Percentiles rank a stretch among this genome's conserved stretches.
These are phyloP conservation scores for Caenorhabditis tropicalis DNA, from an alignment of 1,140 invertebrate species.

Conservation along the genomic window DNA sequence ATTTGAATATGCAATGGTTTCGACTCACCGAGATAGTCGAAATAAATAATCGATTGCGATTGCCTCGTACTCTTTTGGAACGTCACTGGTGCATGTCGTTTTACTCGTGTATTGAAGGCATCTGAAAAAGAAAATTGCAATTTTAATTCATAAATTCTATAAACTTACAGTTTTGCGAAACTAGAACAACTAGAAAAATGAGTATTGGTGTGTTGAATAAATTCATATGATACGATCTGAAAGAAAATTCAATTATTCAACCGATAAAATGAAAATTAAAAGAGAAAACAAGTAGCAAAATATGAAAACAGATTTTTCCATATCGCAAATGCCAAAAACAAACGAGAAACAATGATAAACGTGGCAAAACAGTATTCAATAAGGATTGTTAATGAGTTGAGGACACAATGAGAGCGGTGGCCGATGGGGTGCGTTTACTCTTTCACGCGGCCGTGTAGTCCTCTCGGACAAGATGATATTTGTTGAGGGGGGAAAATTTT, in stretches of 20 bases:
- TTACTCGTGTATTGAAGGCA: slow-evolving; percentile 32
- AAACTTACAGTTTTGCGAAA: neutral
- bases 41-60: slow-evolving; percentile 7
- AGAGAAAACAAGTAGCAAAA: neutral
- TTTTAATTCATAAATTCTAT: neutral
- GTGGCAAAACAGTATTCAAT: neutral
- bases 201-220: neutral
- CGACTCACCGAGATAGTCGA: neutral
- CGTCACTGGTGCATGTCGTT: slow-evolving; percentile 16
- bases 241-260: neutral
- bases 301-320: no score
- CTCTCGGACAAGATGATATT: no score
- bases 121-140: neutral
- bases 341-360: no score
- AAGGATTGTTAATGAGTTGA: neutral
- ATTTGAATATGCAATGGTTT: no score
- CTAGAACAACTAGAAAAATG: neutral
- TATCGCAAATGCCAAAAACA: neutral
- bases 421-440: no score
- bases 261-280: neutral
- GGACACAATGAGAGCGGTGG: no score
- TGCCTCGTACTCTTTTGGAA: slow-evolving; percentile 14
- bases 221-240: neutral
- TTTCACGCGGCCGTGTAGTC: no score
- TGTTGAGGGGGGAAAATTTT: no score